Evolutionary conservation across 2,113 vertebrate genomes (phyloP), one percentile per base, ranked within the genome.

Genomic region (Turnix velox): DNA sequence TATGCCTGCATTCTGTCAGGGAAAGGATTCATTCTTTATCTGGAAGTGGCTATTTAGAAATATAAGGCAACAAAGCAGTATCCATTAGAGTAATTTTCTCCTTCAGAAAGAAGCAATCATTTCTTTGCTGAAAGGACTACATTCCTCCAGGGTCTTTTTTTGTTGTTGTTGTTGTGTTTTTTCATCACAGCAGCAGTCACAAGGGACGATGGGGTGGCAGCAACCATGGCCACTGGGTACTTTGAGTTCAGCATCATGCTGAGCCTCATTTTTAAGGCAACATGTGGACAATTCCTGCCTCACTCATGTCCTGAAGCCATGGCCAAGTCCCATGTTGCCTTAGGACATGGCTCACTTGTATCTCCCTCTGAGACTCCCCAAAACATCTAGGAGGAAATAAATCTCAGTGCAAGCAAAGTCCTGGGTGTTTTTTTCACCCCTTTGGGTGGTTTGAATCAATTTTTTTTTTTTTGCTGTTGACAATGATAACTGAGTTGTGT

Each of bases 211-310:
- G 18, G 12, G 18, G 54, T 15, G 17, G 18, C 68, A 66, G 54
- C 37, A 45, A 51, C n/a, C 31, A 13, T 0, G 2, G 4, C 22
- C 0, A 7, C 33, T 4, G 10, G 35, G 9, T 12, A 28, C 17
- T 25, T 72, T 42, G 46, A 23, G 14, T 6, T 54, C 0, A 0
- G 30, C 49, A 46, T 17, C 0, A 0, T 1, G 2, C 12, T 0
- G 1, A 80, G 9, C 22, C 2, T 0, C 6, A 4, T 10, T 72
- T 77, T 73, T 55, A 51, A 51, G 61, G 18, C 1, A 3, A 55
- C 1, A 0, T 45, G 43, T 62, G 31, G 62, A 45, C 18, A 49
- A 8, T 5, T 1, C 1, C 27, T 58, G 67, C 42, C 30, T 78
- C 55, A 20, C 30, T 68, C 16, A 2, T 7, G 8, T 20, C 67